These are phyloP conservation scores for Petromus typicus DNA, from an alignment of 2,113 vertebrate species.

Conservation along the genomic window DNA sequence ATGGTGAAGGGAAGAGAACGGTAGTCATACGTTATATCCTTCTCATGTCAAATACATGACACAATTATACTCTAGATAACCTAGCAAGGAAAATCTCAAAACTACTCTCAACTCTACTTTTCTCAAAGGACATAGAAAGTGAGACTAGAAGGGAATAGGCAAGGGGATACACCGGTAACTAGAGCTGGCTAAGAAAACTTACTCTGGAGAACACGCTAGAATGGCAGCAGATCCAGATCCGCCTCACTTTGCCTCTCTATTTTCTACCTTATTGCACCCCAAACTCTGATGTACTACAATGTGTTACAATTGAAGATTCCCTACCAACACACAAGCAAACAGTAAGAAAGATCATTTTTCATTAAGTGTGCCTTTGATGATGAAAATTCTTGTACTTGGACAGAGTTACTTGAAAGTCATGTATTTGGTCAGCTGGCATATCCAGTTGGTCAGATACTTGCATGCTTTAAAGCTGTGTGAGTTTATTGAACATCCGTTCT, in stretches of 20 bases:
- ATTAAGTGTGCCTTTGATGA: background rate
- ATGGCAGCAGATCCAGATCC: background rate
- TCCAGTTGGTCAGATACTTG: background rate
- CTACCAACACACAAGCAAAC: background rate
- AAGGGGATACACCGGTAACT: background rate
- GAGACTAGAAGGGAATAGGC: background rate
- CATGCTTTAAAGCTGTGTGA: background rate
- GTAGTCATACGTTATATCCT: background rate
- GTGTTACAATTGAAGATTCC: background rate
- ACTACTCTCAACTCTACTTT: background rate
- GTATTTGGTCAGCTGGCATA: background rate
- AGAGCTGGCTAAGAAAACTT: background rate
- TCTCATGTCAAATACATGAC: background rate
- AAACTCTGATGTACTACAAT: background rate
- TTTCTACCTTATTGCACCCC: accelerated
- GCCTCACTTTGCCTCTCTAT: no score
- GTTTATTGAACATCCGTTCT: background rate
- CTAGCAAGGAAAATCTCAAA: background rate
- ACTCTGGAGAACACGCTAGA: background rate
- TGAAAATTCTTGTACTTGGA: background rate
- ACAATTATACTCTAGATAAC: background rate
- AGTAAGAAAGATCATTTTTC: background rate
- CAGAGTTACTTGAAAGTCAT: background rate
- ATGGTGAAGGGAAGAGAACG: background rate
- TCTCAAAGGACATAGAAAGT: background rate